Evolutionary conservation across 1,140 invertebrate genomes (phyloP).

Genomic region (Apis mellifera): DNA sequence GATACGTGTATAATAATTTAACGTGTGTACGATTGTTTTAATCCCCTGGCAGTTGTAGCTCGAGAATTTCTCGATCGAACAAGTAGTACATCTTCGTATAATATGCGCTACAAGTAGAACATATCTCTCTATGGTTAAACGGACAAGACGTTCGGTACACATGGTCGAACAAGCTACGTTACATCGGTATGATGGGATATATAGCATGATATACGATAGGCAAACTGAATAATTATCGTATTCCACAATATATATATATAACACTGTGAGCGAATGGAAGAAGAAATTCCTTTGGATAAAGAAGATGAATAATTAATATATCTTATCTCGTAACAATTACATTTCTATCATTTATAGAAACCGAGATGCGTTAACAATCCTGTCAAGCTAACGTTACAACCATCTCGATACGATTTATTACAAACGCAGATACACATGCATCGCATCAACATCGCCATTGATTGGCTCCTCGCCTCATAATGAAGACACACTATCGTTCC

Average conservation of each 20-base stretch:
- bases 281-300: too few relatives aligned
- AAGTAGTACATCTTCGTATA: background rate
- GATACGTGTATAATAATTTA: too few relatives aligned
- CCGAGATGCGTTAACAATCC: slow-evolving; percentile 9
- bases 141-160: background rate
- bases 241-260: too few relatives aligned
- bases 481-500: slow-evolving; percentile 5
- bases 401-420: background rate
- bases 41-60: background rate
- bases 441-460: slow-evolving; percentile 24
- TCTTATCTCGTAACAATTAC: too few relatives aligned
- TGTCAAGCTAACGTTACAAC: background rate
- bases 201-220: background rate
- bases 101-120: background rate
- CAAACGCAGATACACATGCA: background rate
- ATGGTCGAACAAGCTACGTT: slow-evolving; percentile 2
- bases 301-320: too few relatives aligned
- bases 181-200: background rate
- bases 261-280: too few relatives aligned
- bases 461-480: background rate
- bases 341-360: background rate
- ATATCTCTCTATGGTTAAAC: background rate
- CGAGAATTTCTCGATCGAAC: background rate
- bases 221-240: background rate
- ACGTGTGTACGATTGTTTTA: background rate